Evolutionary conservation across 1,140 invertebrate species (phyloP), one percentile per base, ranked within the genome.

Genomic region (Papilio aristodemus): DNA sequence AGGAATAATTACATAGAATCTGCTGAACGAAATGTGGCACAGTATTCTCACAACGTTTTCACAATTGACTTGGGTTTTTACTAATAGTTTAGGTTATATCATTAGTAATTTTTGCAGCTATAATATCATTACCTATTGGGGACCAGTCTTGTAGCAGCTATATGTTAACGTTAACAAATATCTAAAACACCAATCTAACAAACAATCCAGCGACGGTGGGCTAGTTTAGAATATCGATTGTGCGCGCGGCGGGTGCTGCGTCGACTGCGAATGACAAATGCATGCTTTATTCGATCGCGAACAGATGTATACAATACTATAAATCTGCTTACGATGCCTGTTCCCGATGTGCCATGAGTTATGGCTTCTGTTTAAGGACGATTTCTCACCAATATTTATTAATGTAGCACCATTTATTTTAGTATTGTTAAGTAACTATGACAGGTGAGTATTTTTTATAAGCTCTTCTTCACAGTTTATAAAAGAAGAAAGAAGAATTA

Each of bases 291-390:
- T 62, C 32, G 17, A 62, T 62, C 27, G n/a, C 9, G 36, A 62
- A 62, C 59, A 62, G 59, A 62, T 62, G 59, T 62, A 62, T 62
- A 62, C 59, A 62, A 62, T 37, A 38, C 59, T 37, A 62, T 62
- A 62, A 62, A 62, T 62, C 36, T 37, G 32, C 59, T 62, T 19
- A 38, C 59, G 59, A 62, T 62, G 57, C 57, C 57, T 58, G 36
- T 62, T 62, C 38, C 59, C 36, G 59, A 62, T 62, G 59, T 38
- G 8, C 14, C 0, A 1, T 62, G 59, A 62, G 36, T 62, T 62
- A 62, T 62, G n/a, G 36, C 36, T 14, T 1, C n/a, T 62, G 59
- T 38, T 62, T 62, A 62, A 62, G 59, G 58, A 1, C 58, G 27
- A 62, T 62, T 62, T 37, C 59, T 62, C 59, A 62, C 59, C 6